phyloP scores from a whole-genome alignment of 2,888 invertebrate species.

The Lampropteryx suffumata region DNA sequence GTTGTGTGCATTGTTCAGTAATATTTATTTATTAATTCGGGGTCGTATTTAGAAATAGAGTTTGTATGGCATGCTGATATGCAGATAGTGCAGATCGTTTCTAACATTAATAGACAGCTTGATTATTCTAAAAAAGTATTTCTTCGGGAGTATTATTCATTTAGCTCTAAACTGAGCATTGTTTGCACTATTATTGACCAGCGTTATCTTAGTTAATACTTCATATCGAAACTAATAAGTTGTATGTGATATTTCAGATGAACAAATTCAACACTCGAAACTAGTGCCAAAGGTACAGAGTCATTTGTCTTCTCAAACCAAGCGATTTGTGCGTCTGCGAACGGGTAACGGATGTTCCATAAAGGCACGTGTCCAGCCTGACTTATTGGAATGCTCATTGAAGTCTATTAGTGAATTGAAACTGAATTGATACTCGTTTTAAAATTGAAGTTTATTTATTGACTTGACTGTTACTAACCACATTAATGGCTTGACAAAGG shows the following conservation, averaged over 20 bases:
- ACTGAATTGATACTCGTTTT: conserved; percentile 30
- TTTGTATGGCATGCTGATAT: conserved; percentile 56
- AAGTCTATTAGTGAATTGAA: conserved; percentile 66
- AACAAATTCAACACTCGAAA: not conserved
- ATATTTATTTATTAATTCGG: too few species aligned
- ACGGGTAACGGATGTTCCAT: conserved; percentile 75
- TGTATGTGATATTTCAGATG: too few species aligned
- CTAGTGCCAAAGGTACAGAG: conserved; percentile 18
- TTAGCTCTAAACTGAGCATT: too few species aligned
- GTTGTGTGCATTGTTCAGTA: too few species aligned
- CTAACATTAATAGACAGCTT: not conserved
- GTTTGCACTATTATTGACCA: too few species aligned
- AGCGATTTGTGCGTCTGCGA: conserved; percentile 79
- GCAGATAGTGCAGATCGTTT: conserved; percentile 44
- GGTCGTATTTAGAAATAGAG: conserved; percentile 72
- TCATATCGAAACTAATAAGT: too few species aligned
- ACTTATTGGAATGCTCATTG: conserved; percentile 67
- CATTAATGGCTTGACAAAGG: too few species aligned
- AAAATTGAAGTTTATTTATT: not conserved
- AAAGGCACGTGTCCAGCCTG: conserved; percentile 67
- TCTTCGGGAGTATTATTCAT: too few species aligned
- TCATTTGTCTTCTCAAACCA: conserved; percentile 81
- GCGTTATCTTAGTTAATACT: too few species aligned
- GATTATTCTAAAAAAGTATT: too few species aligned
- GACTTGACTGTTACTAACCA: too few species aligned